Conservation (phyloP, 2,113 vertebrate species). For the Larimichthys crocea region DNA sequence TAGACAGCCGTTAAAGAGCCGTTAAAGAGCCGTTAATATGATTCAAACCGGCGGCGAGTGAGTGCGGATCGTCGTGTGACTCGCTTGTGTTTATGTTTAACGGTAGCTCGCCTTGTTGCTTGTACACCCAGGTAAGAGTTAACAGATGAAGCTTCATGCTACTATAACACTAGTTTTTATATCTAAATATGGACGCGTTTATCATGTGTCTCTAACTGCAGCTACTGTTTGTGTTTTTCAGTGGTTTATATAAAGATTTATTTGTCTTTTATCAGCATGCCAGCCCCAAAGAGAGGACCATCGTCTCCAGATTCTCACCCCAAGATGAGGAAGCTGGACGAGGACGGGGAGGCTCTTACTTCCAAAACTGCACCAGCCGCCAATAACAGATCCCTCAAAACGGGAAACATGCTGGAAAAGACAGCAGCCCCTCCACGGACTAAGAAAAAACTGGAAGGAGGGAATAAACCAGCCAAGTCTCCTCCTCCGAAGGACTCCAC, state of each 20-base stretch:
- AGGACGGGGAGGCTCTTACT: constrained; percentile 59
- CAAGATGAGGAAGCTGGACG: constrained; percentile 80
- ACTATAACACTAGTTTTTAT: background rate
- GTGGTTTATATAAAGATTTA: too few relatives aligned
- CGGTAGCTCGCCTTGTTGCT: constrained; percentile 61
- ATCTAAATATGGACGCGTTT: background rate
- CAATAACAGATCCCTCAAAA: constrained; percentile 63
- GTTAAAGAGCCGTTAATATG: background rate
- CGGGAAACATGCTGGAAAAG: constrained; percentile 64
- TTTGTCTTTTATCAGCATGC: constrained; percentile 76
- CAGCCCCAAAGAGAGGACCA: constrained; percentile 80
- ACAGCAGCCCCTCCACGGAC: constrained; percentile 64
- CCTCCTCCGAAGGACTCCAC: constrained; percentile 62
- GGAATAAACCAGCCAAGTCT: constrained; percentile 62
- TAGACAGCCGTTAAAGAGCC: too few relatives aligned
- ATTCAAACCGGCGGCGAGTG: background rate
- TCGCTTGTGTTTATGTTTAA: constrained; percentile 64
- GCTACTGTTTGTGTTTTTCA: too few relatives aligned
- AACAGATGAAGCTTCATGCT: background rate
- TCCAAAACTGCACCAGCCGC: constrained; percentile 66
- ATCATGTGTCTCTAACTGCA: too few relatives aligned
- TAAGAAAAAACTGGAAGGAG: constrained; percentile 75
- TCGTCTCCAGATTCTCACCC: constrained; percentile 72
- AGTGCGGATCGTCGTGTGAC: constrained; percentile 32
- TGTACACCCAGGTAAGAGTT: constrained; percentile 2